phyloP scores from a whole-genome alignment of 2,113 vertebrate genomes.

The Perca schrenkii region DNA sequence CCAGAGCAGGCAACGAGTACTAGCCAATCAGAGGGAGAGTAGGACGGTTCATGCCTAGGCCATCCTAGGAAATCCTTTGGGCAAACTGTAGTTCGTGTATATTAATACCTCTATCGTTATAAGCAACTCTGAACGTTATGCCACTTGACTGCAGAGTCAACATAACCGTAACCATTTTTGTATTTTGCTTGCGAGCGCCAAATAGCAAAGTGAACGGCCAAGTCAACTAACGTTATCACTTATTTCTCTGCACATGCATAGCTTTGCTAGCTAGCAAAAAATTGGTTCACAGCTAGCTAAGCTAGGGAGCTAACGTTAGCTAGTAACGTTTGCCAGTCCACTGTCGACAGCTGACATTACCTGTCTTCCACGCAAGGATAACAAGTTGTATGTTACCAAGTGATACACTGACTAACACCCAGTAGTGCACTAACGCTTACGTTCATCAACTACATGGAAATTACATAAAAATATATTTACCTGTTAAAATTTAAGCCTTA shows the following conservation, averaged over 20 bases:
- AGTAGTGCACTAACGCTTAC: neutral
- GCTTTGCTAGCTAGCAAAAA: slow-evolving; percentile 40
- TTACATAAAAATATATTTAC: slow-evolving; percentile 71
- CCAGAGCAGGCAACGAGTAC: too few relatives aligned
- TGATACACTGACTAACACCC: neutral
- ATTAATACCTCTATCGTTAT: neutral
- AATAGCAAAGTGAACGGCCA: neutral
- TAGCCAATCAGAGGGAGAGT: too few relatives aligned
- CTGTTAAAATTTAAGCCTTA: slow-evolving; percentile 58
- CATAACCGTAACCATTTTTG: neutral
- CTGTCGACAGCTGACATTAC: slow-evolving; percentile 51
- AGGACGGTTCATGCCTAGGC: too few relatives aligned
- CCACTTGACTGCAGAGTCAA: neutral
- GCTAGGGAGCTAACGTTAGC: slow-evolving; percentile 42
- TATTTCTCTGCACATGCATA: slow-evolving; percentile 43
- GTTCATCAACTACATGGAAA: neutral
- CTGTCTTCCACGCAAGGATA: neutral
- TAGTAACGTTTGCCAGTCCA: slow-evolving; percentile 40
- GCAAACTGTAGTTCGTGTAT: neutral
- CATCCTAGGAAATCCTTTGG: too few relatives aligned
- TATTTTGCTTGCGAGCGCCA: neutral
- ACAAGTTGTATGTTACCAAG: neutral
- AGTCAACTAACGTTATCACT: slow-evolving; percentile 17
- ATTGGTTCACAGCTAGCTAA: slow-evolving; percentile 53
- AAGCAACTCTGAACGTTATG: neutral